Conservation (phyloP, 1,140 invertebrate species). For the Acromyrmex heyeri region DNA sequence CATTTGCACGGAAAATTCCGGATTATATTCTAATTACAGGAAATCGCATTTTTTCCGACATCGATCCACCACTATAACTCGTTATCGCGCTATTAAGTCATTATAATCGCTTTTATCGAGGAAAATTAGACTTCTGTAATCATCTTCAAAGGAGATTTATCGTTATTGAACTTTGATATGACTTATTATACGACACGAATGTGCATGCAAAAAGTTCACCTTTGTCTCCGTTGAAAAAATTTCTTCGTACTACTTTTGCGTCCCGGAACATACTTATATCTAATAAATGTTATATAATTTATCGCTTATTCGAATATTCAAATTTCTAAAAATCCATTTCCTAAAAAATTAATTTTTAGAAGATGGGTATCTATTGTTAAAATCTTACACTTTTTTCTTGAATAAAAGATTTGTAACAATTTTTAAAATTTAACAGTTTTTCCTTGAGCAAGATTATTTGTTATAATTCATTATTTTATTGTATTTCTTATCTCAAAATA, state of each 20-base stretch:
- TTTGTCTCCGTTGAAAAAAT: neutral
- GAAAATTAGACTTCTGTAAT: neutral
- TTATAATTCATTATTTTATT: no score
- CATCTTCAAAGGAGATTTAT: neutral
- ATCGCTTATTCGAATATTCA: neutral
- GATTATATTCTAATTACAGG: neutral
- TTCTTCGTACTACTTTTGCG: neutral
- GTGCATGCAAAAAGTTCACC: neutral
- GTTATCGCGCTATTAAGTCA: neutral
- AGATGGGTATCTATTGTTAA: neutral
- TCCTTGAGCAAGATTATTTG: no score
- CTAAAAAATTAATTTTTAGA: neutral
- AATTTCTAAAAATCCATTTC: neutral
- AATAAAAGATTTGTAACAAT: no score
- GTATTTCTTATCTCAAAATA: no score
- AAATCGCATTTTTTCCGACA: neutral
- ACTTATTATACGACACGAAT: neutral
- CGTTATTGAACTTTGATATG: constrained; percentile 11
- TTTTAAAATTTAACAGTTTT: no score
- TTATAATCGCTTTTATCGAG: neutral
- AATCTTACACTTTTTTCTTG: no score
- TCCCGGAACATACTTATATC: neutral
- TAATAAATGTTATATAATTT: neutral
- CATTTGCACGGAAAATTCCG: neutral
- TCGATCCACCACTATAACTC: neutral